Evolutionary conservation across 2,888 invertebrate species (phyloP), one percentile per base, ranked within the genome.

Genomic region (Acleris emargana): DNA sequence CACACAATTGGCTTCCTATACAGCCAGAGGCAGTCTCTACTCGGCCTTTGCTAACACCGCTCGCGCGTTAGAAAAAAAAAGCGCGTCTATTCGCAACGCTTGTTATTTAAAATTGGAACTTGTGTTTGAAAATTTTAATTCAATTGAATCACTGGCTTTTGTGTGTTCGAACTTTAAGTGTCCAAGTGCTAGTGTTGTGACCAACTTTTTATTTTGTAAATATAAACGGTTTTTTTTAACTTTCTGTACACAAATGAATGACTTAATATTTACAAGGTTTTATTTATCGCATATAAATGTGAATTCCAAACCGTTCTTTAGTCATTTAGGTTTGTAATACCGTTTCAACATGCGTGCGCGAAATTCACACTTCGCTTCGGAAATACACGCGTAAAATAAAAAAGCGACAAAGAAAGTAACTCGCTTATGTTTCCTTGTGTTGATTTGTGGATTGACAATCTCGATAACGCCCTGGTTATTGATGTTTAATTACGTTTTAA

Each of bases 1-100:
- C 62, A 64, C 68, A 70, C 67, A 49, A 67, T 72, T 45, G 47
- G 22, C 59, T 20, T 28, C 11, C 57, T 28, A 42, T 50, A 49
- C 50, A 11, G 25, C 20, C 63, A 38, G 57, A 71, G 76, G 72
- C 88, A 89, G 89, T 89, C 80, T 81, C 74, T 60, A 73, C 80
- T 85, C 86, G 82, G 75, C 82, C 68, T 74, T 80, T 76, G 79
- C 62, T 70, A 67, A 68, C 60, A 73, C 64, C 70, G 79, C 79
- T 80, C 86, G 87, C 81, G 84, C 71, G 71, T 73, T 70, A 68
- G 75, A 69, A 70, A 69, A 73, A 28, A 70, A 67, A 54, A 64
- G 54, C 22, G 47, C 63, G 60, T 59, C 25, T 32, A 49, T 55
- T 54, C 53, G 58, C 3, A 55, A 50, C 64, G 20, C 59, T 55